Conservation (phyloP, 2,888 invertebrate genomes). For the Helleia helle region DNA sequence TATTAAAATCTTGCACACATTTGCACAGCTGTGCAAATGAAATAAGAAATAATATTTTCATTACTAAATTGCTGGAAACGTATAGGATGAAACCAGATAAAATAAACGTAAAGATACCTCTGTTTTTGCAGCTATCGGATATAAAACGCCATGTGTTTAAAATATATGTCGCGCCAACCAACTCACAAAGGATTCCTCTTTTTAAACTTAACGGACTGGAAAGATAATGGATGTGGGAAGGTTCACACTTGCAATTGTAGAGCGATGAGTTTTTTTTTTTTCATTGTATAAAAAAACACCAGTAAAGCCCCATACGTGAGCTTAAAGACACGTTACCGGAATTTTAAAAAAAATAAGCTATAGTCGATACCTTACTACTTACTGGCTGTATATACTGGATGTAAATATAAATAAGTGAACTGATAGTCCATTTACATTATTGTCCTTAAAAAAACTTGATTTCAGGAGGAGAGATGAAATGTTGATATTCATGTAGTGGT, state of each 20-base stretch:
- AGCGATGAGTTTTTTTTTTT: conserved; percentile 17
- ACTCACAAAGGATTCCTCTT: conserved; percentile 16
- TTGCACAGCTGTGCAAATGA: too few relatives aligned
- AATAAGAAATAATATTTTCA: not conserved
- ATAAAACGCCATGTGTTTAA: conserved; percentile 3
- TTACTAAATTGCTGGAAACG: not conserved
- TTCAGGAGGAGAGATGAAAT: too few relatives aligned
- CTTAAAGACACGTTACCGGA: not conserved
- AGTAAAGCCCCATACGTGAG: not conserved
- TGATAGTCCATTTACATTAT: too few relatives aligned
- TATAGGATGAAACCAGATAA: not conserved
- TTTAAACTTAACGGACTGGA: conserved; percentile 22
- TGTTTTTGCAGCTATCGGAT: not conserved
- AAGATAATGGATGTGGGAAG: conserved; percentile 26
- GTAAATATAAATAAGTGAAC: too few relatives aligned
- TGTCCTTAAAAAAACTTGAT: too few relatives aligned
- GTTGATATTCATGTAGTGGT: too few relatives aligned
- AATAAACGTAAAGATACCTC: not conserved
- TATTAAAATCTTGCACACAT: too few relatives aligned
- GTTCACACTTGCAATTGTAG: conserved; percentile 22
- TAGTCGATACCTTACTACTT: too few relatives aligned
- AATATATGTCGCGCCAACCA: conserved; percentile 1
- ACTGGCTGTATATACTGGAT: too few relatives aligned
- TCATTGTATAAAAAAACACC: conserved; percentile 13
- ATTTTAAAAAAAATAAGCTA: not conserved